Conservation (phyloP, 2,113 vertebrate species). For the Boulengerochromis microlepis region DNA sequence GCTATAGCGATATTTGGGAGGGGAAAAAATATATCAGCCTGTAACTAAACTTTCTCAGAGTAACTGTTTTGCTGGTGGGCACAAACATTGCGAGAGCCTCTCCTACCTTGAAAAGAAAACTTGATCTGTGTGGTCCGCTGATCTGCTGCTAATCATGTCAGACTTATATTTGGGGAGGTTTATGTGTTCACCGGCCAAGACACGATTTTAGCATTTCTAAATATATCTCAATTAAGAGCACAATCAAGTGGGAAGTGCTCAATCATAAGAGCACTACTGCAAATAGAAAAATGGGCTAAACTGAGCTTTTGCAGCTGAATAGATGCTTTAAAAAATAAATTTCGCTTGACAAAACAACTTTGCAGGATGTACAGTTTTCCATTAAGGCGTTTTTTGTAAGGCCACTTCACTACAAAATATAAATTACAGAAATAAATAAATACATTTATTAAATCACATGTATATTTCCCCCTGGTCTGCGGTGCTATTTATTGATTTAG, state of each 20-base stretch:
- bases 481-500: background rate
- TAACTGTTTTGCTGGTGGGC: background rate
- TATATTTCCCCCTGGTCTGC: background rate
- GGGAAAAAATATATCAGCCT: background rate
- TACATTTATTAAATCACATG: background rate
- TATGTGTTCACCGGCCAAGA: conserved; percentile 28
- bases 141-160: conserved; percentile 2
- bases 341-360: background rate
- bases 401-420: background rate
- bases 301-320: background rate
- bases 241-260: background rate
- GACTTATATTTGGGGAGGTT: background rate
- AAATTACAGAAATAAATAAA: background rate
- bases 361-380: background rate
- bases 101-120: background rate
- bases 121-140: background rate
- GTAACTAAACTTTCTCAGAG: background rate
- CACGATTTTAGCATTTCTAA: background rate
- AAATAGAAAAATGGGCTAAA: background rate
- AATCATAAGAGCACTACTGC: background rate
- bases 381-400: background rate
- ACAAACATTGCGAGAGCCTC: background rate
- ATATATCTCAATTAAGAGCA: background rate
- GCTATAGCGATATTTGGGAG: background rate
- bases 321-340: background rate